Conservation (phyloP, 2,113 vertebrate species). For the Eulemur macaco region DNA sequence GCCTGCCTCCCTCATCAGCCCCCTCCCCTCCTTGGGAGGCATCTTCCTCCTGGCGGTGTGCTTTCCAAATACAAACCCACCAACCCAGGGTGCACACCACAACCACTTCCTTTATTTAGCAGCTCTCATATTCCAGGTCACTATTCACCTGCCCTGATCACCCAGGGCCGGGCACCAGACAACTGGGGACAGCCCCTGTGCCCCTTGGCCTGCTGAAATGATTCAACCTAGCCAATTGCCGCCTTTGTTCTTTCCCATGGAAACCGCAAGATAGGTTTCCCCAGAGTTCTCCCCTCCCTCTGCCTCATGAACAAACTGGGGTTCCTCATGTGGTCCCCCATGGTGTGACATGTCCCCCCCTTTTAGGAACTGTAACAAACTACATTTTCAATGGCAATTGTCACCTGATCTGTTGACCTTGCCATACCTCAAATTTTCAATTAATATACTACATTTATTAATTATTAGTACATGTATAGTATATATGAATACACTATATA, state of each 20-base stretch:
- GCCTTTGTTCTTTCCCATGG: neutral
- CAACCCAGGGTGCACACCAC: neutral
- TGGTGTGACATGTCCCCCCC: rapidly evolving
- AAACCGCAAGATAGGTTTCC: neutral
- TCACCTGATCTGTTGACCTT: neutral
- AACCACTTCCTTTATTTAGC: neutral
- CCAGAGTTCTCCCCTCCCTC: neutral
- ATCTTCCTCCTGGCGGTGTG: neutral
- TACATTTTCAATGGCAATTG: neutral
- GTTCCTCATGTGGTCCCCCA: rapidly evolving
- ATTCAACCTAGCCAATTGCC: neutral
- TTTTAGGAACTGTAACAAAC: neutral
- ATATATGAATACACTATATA: neutral
- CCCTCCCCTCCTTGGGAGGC: neutral
- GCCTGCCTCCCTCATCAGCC: neutral
- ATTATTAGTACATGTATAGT: too few relatives aligned
- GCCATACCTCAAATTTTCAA: neutral
- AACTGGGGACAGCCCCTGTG: rapidly evolving
- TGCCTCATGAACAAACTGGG: neutral
- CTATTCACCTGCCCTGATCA: neutral
- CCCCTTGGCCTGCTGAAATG: neutral
- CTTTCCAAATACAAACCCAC: neutral
- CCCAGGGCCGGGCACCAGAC: neutral
- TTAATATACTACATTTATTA: neutral
- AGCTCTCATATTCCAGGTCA: neutral